Evolutionary conservation across 2,113 vertebrate species (phyloP).

Genomic region (Calyptomena viridis): DNA sequence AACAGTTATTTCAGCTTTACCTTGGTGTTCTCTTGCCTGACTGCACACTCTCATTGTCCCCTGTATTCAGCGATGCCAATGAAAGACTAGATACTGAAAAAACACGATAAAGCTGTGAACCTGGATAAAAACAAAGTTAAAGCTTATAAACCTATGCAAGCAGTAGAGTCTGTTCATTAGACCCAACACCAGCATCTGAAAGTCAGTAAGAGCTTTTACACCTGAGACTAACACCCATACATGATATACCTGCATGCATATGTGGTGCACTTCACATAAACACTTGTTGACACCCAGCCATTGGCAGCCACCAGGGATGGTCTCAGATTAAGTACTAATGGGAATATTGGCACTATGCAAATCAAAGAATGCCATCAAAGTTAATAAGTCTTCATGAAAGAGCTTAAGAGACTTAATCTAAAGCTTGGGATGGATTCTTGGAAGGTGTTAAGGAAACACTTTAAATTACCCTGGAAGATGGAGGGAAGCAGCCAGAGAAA

Average conservation of each 20-base stretch:
- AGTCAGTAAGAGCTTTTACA: background rate
- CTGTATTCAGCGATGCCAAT: conserved; percentile 90
- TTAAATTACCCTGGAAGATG: background rate
- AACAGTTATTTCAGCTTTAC: conserved; percentile 69
- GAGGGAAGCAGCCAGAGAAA: background rate
- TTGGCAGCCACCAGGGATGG: background rate
- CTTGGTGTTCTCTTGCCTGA: conserved; percentile 93
- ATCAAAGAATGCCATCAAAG: background rate
- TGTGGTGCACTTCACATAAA: background rate
- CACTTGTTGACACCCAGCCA: background rate
- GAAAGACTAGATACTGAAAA: conserved; percentile 96
- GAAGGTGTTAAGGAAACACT: background rate
- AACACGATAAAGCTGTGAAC: conserved; percentile 82
- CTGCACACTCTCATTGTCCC: conserved; percentile 86
- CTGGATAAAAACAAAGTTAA: conserved; percentile 76
- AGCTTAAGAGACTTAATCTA: background rate
- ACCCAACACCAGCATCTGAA: conserved; percentile 61
- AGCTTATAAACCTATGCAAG: conserved; percentile 57
- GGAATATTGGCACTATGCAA: background rate
- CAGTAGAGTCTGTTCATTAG: conserved; percentile 60
- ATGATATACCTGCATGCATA: conserved; percentile 63
- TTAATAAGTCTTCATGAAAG: background rate
- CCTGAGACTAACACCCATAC: background rate
- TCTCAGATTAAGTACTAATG: background rate
- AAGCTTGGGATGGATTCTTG: background rate